These are phyloP conservation scores for Eucriotettix oculatus DNA, from an alignment of 2,888 invertebrate genomes.

Conservation along the genomic window DNA sequence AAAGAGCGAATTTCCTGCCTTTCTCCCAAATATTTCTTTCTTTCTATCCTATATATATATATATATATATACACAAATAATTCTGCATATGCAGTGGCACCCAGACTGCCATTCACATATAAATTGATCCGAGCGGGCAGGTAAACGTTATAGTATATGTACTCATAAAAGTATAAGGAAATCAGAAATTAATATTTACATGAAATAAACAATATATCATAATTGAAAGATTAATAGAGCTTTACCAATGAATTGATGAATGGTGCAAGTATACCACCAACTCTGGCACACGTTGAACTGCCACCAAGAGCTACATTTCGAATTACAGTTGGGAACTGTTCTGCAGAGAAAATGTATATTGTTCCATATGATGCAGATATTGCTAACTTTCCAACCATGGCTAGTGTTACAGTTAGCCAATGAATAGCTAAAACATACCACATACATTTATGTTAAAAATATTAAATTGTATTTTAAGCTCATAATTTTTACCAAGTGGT, in stretches of 20 bases:
- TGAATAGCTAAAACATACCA: not conserved
- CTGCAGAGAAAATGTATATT: constrained; percentile 53
- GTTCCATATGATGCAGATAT: constrained; percentile 58
- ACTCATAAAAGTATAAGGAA: not conserved
- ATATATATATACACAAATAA: too few species aligned
- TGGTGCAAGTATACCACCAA: constrained; percentile 44
- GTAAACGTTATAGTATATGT: too few species aligned
- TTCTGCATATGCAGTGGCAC: too few species aligned
- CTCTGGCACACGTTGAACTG: constrained; percentile 41
- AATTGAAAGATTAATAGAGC: not conserved
- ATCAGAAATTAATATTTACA: not conserved
- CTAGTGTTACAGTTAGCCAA: constrained; percentile 39
- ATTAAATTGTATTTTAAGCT: not conserved
- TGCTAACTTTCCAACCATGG: constrained; percentile 54
- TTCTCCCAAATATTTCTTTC: too few species aligned
- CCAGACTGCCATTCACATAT: too few species aligned
- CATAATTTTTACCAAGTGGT: not conserved
- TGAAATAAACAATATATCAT: too few species aligned
- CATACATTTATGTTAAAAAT: not conserved
- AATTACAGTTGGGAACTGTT: constrained; percentile 58
- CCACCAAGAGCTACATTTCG: constrained; percentile 44
- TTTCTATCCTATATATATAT: too few species aligned
- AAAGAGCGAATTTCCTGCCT: too few species aligned
- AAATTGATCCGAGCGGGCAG: too few species aligned
- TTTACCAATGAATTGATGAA: constrained; percentile 38